phyloP scores from a whole-genome alignment of 2,797 vertebrate genomes.

The Meriones psammophilus region DNA sequence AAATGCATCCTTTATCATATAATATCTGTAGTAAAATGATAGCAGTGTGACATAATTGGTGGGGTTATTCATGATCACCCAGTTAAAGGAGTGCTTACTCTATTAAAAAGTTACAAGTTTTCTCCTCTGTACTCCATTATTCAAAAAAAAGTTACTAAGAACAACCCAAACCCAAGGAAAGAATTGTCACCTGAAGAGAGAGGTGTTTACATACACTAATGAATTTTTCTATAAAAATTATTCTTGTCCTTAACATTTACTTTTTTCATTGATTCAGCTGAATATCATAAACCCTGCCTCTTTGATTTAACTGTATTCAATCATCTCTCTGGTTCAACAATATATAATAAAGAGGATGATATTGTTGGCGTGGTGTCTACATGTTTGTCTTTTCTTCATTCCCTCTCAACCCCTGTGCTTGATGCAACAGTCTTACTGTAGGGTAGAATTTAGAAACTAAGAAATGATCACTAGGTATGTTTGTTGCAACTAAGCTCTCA shows the following conservation, averaged over 20 bases:
- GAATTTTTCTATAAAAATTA: neutral
- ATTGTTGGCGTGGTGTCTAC: neutral
- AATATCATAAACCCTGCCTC: neutral
- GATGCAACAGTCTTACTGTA: neutral
- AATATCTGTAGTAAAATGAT: neutral
- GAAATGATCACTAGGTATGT: neutral
- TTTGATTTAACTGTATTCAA: neutral
- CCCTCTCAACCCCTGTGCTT: neutral
- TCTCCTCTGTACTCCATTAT: neutral
- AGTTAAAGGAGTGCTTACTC: neutral
- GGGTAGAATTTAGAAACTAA: neutral
- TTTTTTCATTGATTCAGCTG: neutral
- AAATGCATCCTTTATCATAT: neutral
- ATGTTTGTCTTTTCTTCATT: neutral
- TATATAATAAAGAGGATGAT: neutral
- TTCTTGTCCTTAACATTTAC: neutral
- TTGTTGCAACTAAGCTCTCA: neutral
- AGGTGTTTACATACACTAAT: neutral
- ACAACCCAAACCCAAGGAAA: neutral
- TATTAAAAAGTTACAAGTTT: neutral
- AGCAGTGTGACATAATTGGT: neutral
- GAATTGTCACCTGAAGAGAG: neutral
- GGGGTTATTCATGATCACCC: neutral
- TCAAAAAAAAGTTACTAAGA: neutral
- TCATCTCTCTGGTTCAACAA: neutral